A percentile compares a stretch with the other conserved stretches of the same genome.
Conservation (phyloP, 2,113 vertebrate species). For the Sinosuthora webbiana region DNA sequence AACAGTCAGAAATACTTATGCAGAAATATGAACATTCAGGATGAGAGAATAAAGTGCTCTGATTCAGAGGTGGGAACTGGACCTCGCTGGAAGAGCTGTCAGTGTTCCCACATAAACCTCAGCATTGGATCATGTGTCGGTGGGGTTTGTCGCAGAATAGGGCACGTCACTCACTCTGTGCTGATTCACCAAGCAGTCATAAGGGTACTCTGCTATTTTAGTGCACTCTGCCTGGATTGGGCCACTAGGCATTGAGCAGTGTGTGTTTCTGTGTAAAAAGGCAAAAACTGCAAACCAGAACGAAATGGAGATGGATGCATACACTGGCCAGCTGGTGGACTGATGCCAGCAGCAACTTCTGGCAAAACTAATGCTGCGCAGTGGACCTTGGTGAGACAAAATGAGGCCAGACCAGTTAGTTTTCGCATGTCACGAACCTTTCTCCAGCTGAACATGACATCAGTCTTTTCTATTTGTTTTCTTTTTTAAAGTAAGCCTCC, state of each 20-base stretch:
- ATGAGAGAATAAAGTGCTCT: background rate
- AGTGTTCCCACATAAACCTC: background rate
- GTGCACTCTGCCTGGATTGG: background rate
- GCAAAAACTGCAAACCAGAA: background rate
- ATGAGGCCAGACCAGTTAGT: background rate
- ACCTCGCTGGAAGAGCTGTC: background rate
- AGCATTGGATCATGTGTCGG: rapidly evolving
- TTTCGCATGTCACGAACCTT: background rate
- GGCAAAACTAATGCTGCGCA: background rate
- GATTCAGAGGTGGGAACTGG: background rate
- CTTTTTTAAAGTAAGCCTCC: background rate
- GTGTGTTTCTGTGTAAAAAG: background rate
- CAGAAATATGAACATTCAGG: background rate
- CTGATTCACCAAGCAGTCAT: background rate
- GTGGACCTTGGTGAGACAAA: background rate
- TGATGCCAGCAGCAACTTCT: background rate
- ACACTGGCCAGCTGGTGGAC: background rate
- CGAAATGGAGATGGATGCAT: rapidly evolving
- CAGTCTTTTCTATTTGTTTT: background rate
- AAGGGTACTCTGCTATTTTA: background rate
- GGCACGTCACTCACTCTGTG: rapidly evolving
- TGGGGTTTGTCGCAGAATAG: background rate
- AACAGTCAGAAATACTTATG: background rate
- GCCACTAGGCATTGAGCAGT: background rate
- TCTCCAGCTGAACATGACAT: background rate